phyloP scores from a whole-genome alignment of 2,888 invertebrate species.

The Sarcophaga rosellei region DNA sequence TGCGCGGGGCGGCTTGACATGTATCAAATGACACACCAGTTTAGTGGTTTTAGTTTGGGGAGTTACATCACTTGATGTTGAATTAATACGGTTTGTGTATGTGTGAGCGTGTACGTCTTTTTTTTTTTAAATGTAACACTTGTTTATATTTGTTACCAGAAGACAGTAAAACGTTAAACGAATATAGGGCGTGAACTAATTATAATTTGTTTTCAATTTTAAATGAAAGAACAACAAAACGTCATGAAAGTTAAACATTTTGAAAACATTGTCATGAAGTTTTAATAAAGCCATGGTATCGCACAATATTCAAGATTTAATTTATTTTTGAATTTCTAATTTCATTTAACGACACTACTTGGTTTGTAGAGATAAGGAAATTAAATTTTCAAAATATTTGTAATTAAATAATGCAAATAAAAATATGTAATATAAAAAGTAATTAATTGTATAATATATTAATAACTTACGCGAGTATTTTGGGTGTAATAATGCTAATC shows the following conservation, averaged over 20 bases:
- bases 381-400: too few relatives aligned
- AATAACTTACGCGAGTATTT: too few relatives aligned
- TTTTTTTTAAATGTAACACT: slow-evolving; percentile 45
- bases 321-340: too few relatives aligned
- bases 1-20: slow-evolving; percentile 37
- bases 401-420: too few relatives aligned
- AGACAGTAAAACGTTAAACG: background rate
- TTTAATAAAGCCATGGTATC: background rate
- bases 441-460: too few relatives aligned
- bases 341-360: too few relatives aligned
- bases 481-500: too few relatives aligned
- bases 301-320: too few relatives aligned
- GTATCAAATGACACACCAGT: slow-evolving; percentile 58
- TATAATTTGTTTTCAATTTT: slow-evolving; percentile 47
- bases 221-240: slow-evolving; percentile 1
- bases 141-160: slow-evolving; percentile 33
- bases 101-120: background rate
- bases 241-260: slow-evolving; percentile 22
- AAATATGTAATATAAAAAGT: too few relatives aligned
- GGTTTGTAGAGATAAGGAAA: too few relatives aligned
- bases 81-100: background rate
- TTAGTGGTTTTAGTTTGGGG: slow-evolving; percentile 51
- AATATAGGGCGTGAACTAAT: slow-evolving; percentile 61
- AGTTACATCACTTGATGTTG: slow-evolving; percentile 39
- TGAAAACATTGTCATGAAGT: background rate